Conservation (phyloP, 2,113 vertebrate species). For the Myrmecobius fasciatus region DNA sequence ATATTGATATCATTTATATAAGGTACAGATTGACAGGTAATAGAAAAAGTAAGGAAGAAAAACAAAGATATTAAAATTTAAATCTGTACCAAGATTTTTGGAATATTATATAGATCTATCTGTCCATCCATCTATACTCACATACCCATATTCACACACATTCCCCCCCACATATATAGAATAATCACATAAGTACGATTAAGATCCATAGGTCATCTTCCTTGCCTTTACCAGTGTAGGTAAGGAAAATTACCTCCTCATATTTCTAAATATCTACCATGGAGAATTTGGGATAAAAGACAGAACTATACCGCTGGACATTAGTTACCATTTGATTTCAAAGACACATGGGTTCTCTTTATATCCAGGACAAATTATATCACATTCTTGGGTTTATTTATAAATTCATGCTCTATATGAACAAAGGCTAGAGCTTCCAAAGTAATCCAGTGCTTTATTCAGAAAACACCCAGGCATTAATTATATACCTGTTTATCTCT, state of each 20-base stretch:
- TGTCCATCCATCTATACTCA: no score
- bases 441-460: background rate
- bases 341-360: conserved; percentile 9
- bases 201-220: conserved; percentile 19
- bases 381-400: conserved; percentile 16
- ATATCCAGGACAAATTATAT: background rate
- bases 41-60: background rate
- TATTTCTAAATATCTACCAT: conserved; percentile 10
- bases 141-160: no score
- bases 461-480: background rate
- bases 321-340: background rate
- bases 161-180: no score
- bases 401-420: background rate
- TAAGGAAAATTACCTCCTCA: conserved; percentile 2
- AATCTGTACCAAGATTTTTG: background rate
- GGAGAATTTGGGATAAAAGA: conserved; percentile 13
- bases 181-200: background rate
- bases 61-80: background rate
- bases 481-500: background rate
- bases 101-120: background rate
- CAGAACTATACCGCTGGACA: background rate
- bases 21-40: background rate
- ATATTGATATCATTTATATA: background rate
- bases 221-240: background rate
- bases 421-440: background rate